These are phyloP conservation scores for Ectropis crepuscularia DNA, from an alignment of 2,888 invertebrate species.

Conservation along the genomic window DNA sequence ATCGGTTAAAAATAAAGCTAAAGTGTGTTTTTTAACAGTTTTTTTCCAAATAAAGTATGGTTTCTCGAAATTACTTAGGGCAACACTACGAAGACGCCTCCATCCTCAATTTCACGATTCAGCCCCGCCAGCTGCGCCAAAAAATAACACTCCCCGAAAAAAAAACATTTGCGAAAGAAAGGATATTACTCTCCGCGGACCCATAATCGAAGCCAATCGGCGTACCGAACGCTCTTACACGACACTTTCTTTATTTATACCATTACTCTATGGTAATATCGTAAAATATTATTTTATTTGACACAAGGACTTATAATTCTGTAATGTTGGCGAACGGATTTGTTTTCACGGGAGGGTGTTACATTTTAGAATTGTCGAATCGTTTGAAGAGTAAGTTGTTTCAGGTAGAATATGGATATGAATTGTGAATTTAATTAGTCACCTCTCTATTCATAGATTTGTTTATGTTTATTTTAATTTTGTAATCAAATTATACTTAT, in stretches of 20 bases:
- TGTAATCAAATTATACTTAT: too few relatives aligned
- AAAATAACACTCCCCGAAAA: constrained; percentile 76
- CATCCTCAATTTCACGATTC: constrained; percentile 71
- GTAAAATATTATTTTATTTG: constrained; percentile 72
- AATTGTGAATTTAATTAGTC: neutral
- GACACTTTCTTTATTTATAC: constrained; percentile 78
- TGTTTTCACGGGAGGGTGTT: constrained; percentile 40
- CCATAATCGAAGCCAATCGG: constrained; percentile 84
- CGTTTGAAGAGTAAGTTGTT: constrained; percentile 7
- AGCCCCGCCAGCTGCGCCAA: constrained; percentile 78
- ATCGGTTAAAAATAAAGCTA: too few relatives aligned
- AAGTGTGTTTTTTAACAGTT: too few relatives aligned
- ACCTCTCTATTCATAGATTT: too few relatives aligned
- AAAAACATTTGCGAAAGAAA: constrained; percentile 80
- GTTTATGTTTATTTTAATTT: too few relatives aligned
- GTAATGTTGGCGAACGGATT: constrained; percentile 51
- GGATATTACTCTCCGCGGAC: constrained; percentile 83
- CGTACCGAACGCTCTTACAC: constrained; percentile 71
- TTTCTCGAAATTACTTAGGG: neutral
- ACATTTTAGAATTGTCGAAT: constrained; percentile 23
- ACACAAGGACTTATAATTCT: constrained; percentile 61
- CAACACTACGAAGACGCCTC: constrained; percentile 55
- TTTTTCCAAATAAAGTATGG: too few relatives aligned
- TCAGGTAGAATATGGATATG: neutral
- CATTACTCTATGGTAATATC: constrained; percentile 69